Percentiles rank a stretch among this genome's conserved stretches.
These are phyloP conservation scores for Oscheius sp. DNA, from an alignment of 1,140 invertebrate genomes.

Conservation along the genomic window DNA sequence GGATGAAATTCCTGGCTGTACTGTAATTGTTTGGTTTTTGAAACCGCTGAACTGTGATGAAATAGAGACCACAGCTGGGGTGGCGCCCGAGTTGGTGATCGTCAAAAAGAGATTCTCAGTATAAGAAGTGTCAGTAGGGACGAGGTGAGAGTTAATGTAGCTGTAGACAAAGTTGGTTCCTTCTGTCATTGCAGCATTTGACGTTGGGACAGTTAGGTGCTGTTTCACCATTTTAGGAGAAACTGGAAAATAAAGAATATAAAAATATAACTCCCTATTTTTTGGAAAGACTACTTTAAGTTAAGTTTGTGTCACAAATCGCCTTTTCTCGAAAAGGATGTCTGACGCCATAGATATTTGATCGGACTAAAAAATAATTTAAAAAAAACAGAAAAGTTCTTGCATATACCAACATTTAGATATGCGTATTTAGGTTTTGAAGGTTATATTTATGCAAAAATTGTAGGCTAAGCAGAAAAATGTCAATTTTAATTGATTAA, in stretches of 20 bases:
- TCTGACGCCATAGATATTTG: no score
- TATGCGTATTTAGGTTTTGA: no score
- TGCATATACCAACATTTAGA: no score
- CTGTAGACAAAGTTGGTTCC: background rate
- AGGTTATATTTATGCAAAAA: no score
- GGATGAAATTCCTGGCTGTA: background rate
- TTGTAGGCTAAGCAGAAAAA: no score
- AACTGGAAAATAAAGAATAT: background rate
- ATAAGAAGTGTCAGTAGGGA: background rate
- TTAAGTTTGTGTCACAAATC: no score
- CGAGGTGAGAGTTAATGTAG: background rate
- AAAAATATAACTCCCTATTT: no score
- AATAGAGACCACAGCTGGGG: background rate
- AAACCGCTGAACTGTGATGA: background rate
- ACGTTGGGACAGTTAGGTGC: background rate
- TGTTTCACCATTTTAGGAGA: background rate
- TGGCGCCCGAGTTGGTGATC: background rate
- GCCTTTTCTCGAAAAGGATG: no score
- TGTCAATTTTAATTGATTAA: no score
- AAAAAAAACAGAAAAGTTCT: no score
- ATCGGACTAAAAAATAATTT: no score
- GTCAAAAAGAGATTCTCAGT: background rate
- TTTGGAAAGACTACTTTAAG: no score
- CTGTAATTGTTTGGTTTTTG: background rate
- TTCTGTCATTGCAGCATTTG: background rate